Evolutionary conservation across 2,888 invertebrate genomes (phyloP).

Genomic region (Epistrophe eligans): DNA sequence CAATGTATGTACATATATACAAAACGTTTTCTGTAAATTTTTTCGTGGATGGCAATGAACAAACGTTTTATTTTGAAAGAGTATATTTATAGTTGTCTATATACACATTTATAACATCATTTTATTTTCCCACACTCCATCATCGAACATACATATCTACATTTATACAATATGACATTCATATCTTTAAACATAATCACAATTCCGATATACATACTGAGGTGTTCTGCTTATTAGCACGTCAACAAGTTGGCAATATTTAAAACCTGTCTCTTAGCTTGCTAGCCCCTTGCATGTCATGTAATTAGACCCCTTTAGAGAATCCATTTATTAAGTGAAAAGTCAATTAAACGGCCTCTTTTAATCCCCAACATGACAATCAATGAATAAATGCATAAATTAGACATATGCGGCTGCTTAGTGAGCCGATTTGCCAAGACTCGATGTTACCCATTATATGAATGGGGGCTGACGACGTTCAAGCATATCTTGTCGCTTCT

Average conservation of each 20-base stretch:
- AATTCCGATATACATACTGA: constrained; percentile 41
- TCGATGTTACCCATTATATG: constrained; percentile 23
- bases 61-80: no score
- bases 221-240: constrained; percentile 63
- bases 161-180: not conserved
- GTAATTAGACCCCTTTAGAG: constrained; percentile 57
- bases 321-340: constrained; percentile 62
- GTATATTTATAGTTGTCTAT: no score
- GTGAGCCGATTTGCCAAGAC: constrained; percentile 47
- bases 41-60: no score
- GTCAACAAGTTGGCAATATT: constrained; percentile 56
- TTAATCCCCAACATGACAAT: constrained; percentile 75
- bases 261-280: constrained; percentile 18
- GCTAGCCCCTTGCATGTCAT: constrained; percentile 14
- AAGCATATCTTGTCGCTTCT: constrained; percentile 60
- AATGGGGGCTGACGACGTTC: constrained; percentile 52
- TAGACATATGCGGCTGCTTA: constrained; percentile 72
- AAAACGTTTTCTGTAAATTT: no score
- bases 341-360: constrained; percentile 73
- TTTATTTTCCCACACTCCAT: constrained; percentile 28
- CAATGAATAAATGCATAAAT: constrained; percentile 76
- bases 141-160: constrained; percentile 20
- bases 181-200: constrained; percentile 49
- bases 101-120: no score
- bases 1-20: no score